phyloP scores from a whole-genome alignment of 2,113 vertebrate genomes.

The Gymnorhina tibicen region DNA sequence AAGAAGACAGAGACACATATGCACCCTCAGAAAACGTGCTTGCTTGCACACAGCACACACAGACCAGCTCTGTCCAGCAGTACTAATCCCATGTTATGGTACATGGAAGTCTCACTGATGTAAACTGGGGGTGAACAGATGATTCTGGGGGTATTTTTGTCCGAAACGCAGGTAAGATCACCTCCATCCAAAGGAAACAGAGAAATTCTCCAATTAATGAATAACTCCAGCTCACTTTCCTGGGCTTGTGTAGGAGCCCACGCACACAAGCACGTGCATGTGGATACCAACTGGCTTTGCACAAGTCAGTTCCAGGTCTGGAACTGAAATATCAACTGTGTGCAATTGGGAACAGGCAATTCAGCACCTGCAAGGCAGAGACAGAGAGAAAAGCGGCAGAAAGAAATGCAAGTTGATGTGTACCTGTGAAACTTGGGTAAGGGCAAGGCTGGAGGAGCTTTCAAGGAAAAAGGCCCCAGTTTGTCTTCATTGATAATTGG shows the following conservation, averaged over 20 bases:
- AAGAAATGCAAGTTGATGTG: not conserved
- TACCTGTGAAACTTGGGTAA: not conserved
- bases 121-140: not conserved
- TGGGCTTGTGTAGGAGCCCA: not conserved
- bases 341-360: not conserved
- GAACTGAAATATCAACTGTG: not conserved
- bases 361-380: not conserved
- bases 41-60: not conserved
- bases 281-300: not conserved
- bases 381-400: not conserved
- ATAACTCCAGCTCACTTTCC: not conserved
- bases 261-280: fast-evolving
- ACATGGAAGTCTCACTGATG: not conserved
- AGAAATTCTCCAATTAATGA: not conserved
- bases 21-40: not conserved
- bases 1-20: not conserved
- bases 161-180: not conserved
- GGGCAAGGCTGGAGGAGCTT: constrained; percentile 61
- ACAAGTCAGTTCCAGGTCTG: not conserved
- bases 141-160: not conserved
- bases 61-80: not conserved
- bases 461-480: constrained; percentile 62
- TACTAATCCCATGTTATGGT: not conserved
- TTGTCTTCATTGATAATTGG: constrained; percentile 71
- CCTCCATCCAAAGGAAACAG: not conserved